Evolutionary conservation across 2,113 vertebrate species (phyloP), one percentile per base, ranked within the genome.

Genomic region (Solea senegalensis): DNA sequence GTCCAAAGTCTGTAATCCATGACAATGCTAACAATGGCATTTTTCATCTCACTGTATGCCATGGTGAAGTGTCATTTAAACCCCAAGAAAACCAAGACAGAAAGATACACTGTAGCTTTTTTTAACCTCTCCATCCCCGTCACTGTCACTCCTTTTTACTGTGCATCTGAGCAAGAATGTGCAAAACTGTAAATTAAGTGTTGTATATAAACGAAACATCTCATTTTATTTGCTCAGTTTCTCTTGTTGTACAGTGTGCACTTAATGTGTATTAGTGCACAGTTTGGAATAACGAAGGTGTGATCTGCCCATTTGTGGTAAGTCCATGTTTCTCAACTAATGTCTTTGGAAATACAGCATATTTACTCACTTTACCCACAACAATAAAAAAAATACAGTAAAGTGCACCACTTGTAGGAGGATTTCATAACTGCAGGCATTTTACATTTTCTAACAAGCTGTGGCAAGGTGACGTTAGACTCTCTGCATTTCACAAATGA

Each of bases 331-430:
- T 57, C 16, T 5, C 48, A 5, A 40, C 21, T n/a, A 9, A 21
- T 46, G 51, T 15, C 10, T 46, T 9, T 62, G 49, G n/a, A 45
- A 51, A 9, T 41, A 3, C 34, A 34, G 5, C 34, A 34, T 4
- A 52, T 65, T 45, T 15, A 41, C 39, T 44, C 5, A 54, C 11
- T 39, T n/a, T n/a, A n/a, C n/a, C n/a, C n/a, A n/a, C n/a, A n/a
- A 63, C 13, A 21, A n/a, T 45, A 44, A 54, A 39, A 54, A 7
- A 39, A 54, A 7, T 8, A 5, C 4, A 54, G 7, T 11, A 80
- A 87, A 87, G 76, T 58, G 83, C 81, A 69, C 82, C 85, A 80
- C 82, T 81, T 74, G 50, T 75, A 76, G 85, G 83, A 78, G 0
- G 27, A 15, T 74, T 80, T 70, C 6, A 64, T 43, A 76, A 89